Evolutionary conservation across 2,113 vertebrate species (phyloP).

Genomic region (Platysternon megacephalum): DNA sequence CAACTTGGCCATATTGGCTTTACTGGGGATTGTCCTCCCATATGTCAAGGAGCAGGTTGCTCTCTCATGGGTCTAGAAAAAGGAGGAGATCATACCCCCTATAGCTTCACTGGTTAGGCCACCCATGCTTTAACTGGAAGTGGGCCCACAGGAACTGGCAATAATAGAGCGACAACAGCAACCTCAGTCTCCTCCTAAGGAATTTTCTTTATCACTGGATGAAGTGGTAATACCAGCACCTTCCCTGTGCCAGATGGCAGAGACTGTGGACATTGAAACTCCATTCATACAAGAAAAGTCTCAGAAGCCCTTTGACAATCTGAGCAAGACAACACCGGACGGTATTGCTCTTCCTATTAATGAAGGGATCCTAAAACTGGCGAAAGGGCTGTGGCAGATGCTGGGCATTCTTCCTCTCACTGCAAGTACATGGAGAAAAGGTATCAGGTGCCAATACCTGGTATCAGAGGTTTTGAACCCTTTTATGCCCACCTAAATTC

Average conservation of each 20-base stretch:
- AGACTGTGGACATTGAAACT: background rate
- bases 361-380: background rate
- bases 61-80: background rate
- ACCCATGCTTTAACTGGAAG: background rate
- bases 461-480: background rate
- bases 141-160: background rate
- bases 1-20: background rate
- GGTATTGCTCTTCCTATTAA: background rate
- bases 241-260: background rate
- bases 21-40: background rate
- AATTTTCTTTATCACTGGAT: background rate
- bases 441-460: background rate
- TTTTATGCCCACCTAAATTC: background rate
- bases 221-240: background rate
- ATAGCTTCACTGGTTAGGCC: too few relatives aligned
- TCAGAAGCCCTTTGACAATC: background rate
- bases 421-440: background rate
- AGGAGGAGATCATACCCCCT: background rate
- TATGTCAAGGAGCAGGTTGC: too few relatives aligned
- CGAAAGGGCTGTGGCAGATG: background rate
- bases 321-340: background rate
- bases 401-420: background rate
- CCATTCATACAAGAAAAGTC: background rate
- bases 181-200: background rate
- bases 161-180: background rate